Evolutionary conservation across 2,888 invertebrate genomes (phyloP), one percentile per base, ranked within the genome.

Genomic region (Diadegma fenestrale): DNA sequence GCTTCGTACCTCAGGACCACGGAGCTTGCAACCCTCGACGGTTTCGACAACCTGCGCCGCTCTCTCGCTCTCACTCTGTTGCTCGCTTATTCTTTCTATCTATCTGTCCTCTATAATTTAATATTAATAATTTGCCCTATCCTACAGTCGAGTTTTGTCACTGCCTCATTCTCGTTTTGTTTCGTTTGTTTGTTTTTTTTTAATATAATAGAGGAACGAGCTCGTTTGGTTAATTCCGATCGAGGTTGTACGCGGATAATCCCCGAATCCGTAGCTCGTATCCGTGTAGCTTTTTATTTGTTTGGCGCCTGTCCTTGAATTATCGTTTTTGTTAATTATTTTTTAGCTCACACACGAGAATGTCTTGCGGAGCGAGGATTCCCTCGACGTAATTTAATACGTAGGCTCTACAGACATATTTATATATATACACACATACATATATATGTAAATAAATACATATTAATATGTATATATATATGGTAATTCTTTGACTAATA

Each of bases 331-430:
- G 22, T 66, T 33, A 69, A 41, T 54, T 71, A 37, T 54, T n/a
- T n/a, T n/a, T n/a, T n/a, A n/a, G 41, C 73, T 76, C 14, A 64
- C 64, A 64, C 64, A 83, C 76, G 78, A 87, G 88, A 87, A 90
- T 90, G 90, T 89, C 91, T 37, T 37, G 91, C 89, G 89, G 91
- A 91, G 90, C 92, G 92, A 92, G 92, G 91, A 91, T 61, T 26
- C 22, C 45, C 91, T 91, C 91, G 91, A 92, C 92, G 92, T 92
- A 92, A 92, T 93, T 93, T 92, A 92, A 93, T 93, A 93, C 92
- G 92, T 93, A 93, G 93, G 92, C 92, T 93, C 93, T 93, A 93
- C 91, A 93, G 92, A 91, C 91, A 89, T 88, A 90, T 90, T 87
- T 88, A 90, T 90, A 91, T 89, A 87, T 83, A 85, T 88, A 86